These are phyloP conservation scores for Drosophila albomicans DNA, from an alignment of 1,140 invertebrate genomes.

Conservation along the genomic window DNA sequence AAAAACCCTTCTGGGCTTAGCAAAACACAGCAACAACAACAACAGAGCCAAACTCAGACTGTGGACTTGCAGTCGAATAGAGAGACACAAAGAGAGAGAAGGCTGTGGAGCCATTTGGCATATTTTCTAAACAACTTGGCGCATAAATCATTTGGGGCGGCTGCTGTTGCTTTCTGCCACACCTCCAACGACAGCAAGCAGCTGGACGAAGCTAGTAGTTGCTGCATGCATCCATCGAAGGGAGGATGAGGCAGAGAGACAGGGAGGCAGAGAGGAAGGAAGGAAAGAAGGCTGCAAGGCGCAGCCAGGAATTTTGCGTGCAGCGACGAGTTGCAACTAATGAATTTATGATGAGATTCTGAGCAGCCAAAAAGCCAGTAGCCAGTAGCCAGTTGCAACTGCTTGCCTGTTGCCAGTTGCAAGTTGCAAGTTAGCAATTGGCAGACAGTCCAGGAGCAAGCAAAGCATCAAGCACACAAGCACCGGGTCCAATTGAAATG, in stretches of 20 bases:
- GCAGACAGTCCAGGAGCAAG: conserved; percentile 4
- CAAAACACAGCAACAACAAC: not conserved
- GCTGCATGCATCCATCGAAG: not conserved
- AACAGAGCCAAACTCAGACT: not conserved
- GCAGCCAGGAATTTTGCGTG: conserved; percentile 63
- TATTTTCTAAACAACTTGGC: conserved; percentile 81
- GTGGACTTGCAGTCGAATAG: not conserved
- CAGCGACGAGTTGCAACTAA: conserved; percentile 72
- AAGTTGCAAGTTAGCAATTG: conserved; percentile 43
- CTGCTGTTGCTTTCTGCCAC: conserved; percentile 36
- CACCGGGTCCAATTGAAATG: conserved; percentile 46
- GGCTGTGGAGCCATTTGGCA: conserved; percentile 53
- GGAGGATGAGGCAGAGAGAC: too few relatives aligned
- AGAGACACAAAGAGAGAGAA: conserved; percentile 1
- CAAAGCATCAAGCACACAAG: not conserved
- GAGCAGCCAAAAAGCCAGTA: conserved; percentile 67
- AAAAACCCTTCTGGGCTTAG: conserved; percentile 76
- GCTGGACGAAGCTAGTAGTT: conserved; percentile 33
- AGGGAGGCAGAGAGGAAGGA: not conserved
- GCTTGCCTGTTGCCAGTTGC: conserved; percentile 50
- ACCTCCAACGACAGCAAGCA: conserved; percentile 73
- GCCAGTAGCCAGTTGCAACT: conserved; percentile 42
- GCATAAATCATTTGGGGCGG: conserved; percentile 75
- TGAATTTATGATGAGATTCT: conserved; percentile 83
- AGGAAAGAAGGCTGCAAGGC: conserved; percentile 27